Conservation (phyloP, 2,797 vertebrate genomes). For the Euthynnus affinis region DNA sequence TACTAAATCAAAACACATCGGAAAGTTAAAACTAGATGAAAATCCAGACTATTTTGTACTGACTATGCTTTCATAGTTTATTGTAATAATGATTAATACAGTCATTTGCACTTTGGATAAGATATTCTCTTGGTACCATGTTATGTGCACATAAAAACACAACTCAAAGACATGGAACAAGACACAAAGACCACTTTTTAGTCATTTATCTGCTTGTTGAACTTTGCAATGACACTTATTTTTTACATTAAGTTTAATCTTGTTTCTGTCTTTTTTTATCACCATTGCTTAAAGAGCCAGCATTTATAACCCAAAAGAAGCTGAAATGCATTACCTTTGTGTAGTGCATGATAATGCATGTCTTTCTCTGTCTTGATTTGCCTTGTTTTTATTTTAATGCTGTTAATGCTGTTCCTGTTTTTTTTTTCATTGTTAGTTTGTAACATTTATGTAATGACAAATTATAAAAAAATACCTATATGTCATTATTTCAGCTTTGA, state of each 20-base stretch:
- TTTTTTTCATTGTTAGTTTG: constrained; percentile 74
- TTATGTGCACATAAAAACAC: constrained; percentile 78
- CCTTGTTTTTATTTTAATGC: constrained; percentile 55
- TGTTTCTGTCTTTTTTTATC: constrained; percentile 47
- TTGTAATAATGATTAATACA: constrained; percentile 54
- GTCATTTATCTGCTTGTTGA: constrained; percentile 64
- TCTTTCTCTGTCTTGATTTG: constrained; percentile 61
- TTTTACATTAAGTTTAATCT: constrained; percentile 39
- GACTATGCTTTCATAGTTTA: constrained; percentile 18
- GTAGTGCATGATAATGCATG: constrained; percentile 73
- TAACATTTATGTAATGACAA: constrained; percentile 72
- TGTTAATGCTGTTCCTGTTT: constrained; percentile 68
- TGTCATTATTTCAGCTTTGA: constrained; percentile 87
- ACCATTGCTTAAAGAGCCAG: constrained; percentile 70
- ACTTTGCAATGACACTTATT: constrained; percentile 61
- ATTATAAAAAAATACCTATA: constrained; percentile 46
- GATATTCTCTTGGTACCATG: constrained; percentile 59
- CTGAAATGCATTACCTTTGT: constrained; percentile 60
- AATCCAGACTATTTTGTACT: not conserved
- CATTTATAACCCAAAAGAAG: constrained; percentile 75
- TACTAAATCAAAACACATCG: constrained; percentile 20
- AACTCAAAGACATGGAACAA: constrained; percentile 54
- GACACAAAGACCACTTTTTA: constrained; percentile 56
- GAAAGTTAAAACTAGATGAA: constrained; percentile 18
- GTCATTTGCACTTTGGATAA: constrained; percentile 82